These are phyloP conservation scores for Neotoma lepida DNA, from an alignment of 2,113 vertebrate species.

Conservation along the genomic window DNA sequence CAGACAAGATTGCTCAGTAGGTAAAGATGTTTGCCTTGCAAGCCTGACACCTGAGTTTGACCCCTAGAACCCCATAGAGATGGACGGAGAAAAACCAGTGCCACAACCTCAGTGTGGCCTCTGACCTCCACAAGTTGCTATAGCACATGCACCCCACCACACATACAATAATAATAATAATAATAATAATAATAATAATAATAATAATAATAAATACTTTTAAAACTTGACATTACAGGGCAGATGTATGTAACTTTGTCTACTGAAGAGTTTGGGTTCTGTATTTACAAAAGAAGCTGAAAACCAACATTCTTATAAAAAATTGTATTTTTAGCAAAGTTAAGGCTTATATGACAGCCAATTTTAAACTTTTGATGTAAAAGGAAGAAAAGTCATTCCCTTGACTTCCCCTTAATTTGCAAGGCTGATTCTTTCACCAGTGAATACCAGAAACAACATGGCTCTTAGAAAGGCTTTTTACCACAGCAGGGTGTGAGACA, in stretches of 20 bases:
- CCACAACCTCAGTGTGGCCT: background rate
- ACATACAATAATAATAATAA: background rate
- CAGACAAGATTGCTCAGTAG: background rate
- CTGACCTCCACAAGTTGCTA: background rate
- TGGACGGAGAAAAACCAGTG: background rate
- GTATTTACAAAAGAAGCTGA: background rate
- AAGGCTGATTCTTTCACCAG: slow-evolving; percentile 21
- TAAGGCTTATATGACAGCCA: slow-evolving; percentile 11
- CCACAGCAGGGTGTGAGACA: background rate
- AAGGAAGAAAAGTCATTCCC: slow-evolving; percentile 1
- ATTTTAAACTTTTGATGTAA: slow-evolving; percentile 32
- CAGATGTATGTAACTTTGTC: background rate
- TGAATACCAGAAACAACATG: slow-evolving; percentile 19
- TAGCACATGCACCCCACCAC: too few relatives aligned
- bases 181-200: background rate
- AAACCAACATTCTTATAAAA: slow-evolving; percentile 42
- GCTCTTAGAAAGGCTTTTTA: slow-evolving; percentile 10
- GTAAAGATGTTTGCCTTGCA: background rate
- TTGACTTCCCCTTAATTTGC: background rate
- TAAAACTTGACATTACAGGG: background rate
- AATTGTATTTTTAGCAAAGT: slow-evolving; percentile 26
- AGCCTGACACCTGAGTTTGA: background rate
- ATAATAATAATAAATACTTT: background rate
- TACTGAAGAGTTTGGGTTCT: background rate
- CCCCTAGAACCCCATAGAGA: too few relatives aligned